Conservation (phyloP, 1,140 invertebrate species). For the Euwallacea fornicatus region DNA sequence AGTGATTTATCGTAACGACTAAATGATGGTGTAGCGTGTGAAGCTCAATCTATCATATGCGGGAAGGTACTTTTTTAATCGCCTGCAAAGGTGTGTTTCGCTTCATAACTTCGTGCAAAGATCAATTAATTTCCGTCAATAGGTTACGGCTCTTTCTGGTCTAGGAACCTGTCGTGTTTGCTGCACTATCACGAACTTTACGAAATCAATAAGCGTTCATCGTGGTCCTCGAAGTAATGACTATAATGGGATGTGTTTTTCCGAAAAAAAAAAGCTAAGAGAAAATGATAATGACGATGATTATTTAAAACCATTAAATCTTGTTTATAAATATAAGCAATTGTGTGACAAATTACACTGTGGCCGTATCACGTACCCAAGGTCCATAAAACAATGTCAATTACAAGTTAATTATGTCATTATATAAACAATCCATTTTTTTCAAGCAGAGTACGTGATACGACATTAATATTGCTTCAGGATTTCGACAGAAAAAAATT, state of each 20-base stretch:
- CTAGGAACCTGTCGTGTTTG: background rate
- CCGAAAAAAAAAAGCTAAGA: too few relatives aligned
- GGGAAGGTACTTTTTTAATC: conserved; percentile 18
- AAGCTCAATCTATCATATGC: conserved; percentile 24
- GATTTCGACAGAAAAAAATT: too few relatives aligned
- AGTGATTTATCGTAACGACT: conserved; percentile 27
- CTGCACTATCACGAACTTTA: background rate
- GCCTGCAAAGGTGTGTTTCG: conserved; percentile 17
- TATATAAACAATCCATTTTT: background rate
- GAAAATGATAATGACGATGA: too few relatives aligned
- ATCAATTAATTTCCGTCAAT: conserved; percentile 26
- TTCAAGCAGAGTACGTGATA: too few relatives aligned
- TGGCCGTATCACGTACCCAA: background rate
- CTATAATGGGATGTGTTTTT: background rate
- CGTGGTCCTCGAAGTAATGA: too few relatives aligned
- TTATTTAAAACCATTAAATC: too few relatives aligned
- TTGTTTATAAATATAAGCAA: background rate
- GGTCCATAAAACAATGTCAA: conserved; percentile 7
- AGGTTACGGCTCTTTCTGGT: conserved; percentile 6
- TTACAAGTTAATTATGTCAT: conserved; percentile 14
- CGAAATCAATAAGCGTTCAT: background rate
- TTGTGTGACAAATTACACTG: conserved; percentile 13
- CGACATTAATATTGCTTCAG: too few relatives aligned
- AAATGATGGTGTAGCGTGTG: conserved; percentile 29
- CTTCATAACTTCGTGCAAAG: conserved; percentile 9